phyloP scores from a whole-genome alignment of 2,113 vertebrate species.

The Bufo gargarizans region DNA sequence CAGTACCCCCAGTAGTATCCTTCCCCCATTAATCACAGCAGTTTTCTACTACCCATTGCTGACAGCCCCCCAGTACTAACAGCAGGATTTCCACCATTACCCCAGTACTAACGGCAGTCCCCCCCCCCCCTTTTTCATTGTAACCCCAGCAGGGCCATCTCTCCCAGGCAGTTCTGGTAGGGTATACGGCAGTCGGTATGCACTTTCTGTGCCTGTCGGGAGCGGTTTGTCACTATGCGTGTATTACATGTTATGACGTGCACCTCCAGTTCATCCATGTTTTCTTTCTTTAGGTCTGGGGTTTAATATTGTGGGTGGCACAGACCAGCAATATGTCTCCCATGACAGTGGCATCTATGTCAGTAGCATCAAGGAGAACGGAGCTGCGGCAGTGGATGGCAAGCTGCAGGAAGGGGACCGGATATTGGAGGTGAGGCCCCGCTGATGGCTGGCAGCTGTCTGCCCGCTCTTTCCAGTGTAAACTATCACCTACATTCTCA shows the following conservation, averaged over 20 bases:
- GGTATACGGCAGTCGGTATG: neutral
- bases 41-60: too few relatives aligned
- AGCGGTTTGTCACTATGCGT: neutral
- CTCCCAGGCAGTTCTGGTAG: too few relatives aligned
- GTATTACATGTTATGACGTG: neutral
- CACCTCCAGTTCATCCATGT: too few relatives aligned
- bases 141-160: neutral
- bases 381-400: slow-evolving; percentile 89
- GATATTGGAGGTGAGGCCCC: slow-evolving; percentile 85
- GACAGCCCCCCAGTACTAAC: neutral
- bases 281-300: slow-evolving; percentile 80
- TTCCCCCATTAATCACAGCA: too few relatives aligned
- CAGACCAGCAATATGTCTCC: slow-evolving; percentile 84
- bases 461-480: neutral
- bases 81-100: neutral
- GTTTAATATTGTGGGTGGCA: slow-evolving; percentile 96
- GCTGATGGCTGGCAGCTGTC: neutral
- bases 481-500: neutral
- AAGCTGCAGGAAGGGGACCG: slow-evolving; percentile 92
- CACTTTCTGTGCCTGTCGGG: too few relatives aligned
- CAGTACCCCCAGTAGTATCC: too few relatives aligned
- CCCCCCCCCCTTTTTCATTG: neutral
- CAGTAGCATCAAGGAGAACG: slow-evolving; percentile 91
- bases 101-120: neutral
- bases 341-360: slow-evolving; percentile 89